These are phyloP conservation scores for Actinemys pallida DNA, from an alignment of 2,113 vertebrate species.

Conservation along the genomic window DNA sequence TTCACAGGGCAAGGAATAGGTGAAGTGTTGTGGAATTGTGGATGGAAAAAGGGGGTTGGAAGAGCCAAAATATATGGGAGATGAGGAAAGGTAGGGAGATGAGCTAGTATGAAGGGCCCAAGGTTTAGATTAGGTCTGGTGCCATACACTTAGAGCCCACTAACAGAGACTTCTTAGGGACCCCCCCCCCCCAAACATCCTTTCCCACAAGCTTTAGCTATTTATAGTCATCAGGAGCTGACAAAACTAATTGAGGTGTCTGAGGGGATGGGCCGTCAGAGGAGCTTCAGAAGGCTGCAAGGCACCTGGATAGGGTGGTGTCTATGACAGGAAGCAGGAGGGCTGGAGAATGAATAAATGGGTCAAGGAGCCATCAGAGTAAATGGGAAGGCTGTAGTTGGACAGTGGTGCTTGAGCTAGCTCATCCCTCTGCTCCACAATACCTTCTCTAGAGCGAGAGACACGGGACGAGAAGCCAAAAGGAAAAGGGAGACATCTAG, in stretches of 20 bases:
- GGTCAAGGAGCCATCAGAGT: neutral
- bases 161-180: neutral
- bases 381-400: neutral
- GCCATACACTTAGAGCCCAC: accelerated
- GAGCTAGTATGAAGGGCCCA: neutral
- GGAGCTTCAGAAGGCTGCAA: neutral
- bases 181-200: neutral
- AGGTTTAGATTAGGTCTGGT: neutral
- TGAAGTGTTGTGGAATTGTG: neutral
- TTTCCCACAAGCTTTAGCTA: neutral
- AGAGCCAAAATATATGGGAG: neutral
- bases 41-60: neutral
- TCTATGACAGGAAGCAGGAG: neutral
- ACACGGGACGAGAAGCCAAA: neutral
- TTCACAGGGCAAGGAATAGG: neutral
- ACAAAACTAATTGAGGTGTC: neutral
- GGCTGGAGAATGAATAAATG: neutral
- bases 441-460: neutral
- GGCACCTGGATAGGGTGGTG: neutral
- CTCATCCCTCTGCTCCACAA: neutral
- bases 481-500: neutral
- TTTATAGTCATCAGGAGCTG: neutral
- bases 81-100: neutral
- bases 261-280: neutral
- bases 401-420: neutral